Base-by-base conservation (phyloP, 2,797 vertebrate genomes). In the Microctenopoma lineatum region DNA sequence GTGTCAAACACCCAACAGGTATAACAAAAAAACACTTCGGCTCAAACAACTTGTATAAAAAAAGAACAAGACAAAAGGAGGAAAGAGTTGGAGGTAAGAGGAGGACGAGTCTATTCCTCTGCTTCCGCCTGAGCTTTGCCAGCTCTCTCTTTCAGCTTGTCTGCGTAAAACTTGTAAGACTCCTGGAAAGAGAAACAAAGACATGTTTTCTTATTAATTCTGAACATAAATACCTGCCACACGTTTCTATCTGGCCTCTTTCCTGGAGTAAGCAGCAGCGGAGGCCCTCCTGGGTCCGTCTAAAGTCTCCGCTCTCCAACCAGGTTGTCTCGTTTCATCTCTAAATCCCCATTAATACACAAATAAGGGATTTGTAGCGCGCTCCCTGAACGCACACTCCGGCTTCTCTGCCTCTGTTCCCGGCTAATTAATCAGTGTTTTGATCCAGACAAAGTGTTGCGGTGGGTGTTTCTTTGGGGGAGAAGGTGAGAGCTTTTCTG, bases 101-200 rank as follows among this genome's bases (percentile, higher is more conserved):
- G 27, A 53, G 15, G 64, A 34, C 3, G 45, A 56, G 7, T 75
- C 65, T 88, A 94, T 32, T 91, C 60, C 6, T 90, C 76, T 2
- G 71, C 75, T 65, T 84, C 83, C 9, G 0, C 38, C 48, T 68
- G 13, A 18, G 13, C 10, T 52, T 73, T 80, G 1, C 38, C 27
- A 1, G 2, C 3, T 51, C 41, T 84, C 36, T 90, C 76, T 77
- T 25, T 96, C 84, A 95, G 80, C 85, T 96, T 92, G 4, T 95
- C 87, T 72, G 85, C 75, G 26, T 98, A 97, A 90, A 96, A 97
- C 68, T 59, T 91, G 65, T 96, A 95, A 5, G 91, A 80, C 84
- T 97, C 94, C 97, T 99, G 89, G 27, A 84, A 81, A 73, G 7
- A 74, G 10, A 64, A 61, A 66, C 9, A 67, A 46, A 77, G 55